Conservation (phyloP, 1,140 invertebrate genomes). For the Conus betulinus region DNA sequence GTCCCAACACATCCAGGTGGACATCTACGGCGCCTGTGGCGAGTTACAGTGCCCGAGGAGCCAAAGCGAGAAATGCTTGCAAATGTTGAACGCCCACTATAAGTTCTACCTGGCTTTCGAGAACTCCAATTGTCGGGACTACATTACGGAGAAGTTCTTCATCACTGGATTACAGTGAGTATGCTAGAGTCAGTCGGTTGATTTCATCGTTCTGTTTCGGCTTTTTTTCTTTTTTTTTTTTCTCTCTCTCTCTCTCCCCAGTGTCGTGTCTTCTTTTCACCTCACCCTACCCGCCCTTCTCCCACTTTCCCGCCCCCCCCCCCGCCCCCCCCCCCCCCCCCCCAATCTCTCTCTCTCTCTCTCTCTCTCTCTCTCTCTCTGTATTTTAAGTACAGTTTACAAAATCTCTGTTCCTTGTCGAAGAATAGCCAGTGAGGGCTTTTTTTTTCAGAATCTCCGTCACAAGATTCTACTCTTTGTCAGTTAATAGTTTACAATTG, state of each 20-base stretch:
- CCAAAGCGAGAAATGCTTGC: conserved; percentile 88
- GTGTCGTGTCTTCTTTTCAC: not conserved
- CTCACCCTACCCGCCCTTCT: not conserved
- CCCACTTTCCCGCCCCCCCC: not conserved
- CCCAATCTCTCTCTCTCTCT: conserved; percentile 22
- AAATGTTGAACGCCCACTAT: conserved; percentile 94
- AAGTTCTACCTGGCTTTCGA: conserved; percentile 97
- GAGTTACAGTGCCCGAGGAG: conserved; percentile 75
- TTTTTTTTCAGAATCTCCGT: too few species aligned
- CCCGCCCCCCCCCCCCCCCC: too few species aligned
- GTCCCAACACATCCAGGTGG: conserved; percentile 78
- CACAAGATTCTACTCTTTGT: too few species aligned
- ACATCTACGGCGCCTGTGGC: conserved; percentile 84
- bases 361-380: conserved; percentile 30
- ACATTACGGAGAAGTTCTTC: conserved; percentile 79
- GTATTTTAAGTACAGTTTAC: too few species aligned
- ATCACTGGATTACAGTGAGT: conserved; percentile 46
- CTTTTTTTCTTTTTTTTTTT: not conserved
- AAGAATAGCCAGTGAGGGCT: too few species aligned
- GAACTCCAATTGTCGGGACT: conserved; percentile 77
- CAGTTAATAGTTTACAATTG: too few species aligned
- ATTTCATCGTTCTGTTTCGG: not conserved
- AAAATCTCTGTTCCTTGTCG: too few species aligned
- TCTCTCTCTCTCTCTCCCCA: not conserved
- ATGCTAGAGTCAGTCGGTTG: not conserved